Evolutionary conservation across 2,888 invertebrate species (phyloP), one percentile per base, ranked within the genome.

Genomic region (Trichopoda pennipes): DNA sequence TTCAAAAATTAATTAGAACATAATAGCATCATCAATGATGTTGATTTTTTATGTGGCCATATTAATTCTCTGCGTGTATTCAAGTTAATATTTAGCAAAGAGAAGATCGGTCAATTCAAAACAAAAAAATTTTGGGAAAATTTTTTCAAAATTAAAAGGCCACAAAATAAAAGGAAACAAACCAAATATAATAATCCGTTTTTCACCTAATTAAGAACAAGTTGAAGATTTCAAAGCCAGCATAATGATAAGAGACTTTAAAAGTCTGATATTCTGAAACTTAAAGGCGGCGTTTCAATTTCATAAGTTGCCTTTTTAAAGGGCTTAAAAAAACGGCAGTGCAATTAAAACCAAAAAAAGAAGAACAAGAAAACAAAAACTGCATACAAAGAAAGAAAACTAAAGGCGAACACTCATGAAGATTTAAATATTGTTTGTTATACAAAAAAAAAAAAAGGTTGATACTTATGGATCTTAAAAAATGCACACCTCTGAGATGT

Each of bases 171-270:
- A 32, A 23, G 38, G 49, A n/a, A 0, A 16, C 10, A n/a, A 56
- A 16, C 10, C 14, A 56, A 49, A 51, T 53, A 60, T 28, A 61
- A 68, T 83, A 84, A 84, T 79, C 81, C 79, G 83, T 83, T 83
- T 82, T 84, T 84, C 85, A 84, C 83, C 84, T 85, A 86, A 86
- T 86, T 85, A 85, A 81, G 84, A 83, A 84, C 84, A 81, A 84
- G 85, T 85, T 85, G 83, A 81, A 82, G 80, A 75, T 70, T 77
- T 80, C 82, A 79, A 82, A 82, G 72, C 70, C 82, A 82, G 53
- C 72, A 49, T 79, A 82, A 76, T 79, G 82, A 83, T 80, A 80
- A 83, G 58, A 69, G 70, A 77, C 83, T 61, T 80, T 61, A 77
- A 56, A 80, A 55, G 76, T 64, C 69, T 70, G 74, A 72, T 77